Conservation (phyloP, 2,113 vertebrate species). For the Antigone vipio region DNA sequence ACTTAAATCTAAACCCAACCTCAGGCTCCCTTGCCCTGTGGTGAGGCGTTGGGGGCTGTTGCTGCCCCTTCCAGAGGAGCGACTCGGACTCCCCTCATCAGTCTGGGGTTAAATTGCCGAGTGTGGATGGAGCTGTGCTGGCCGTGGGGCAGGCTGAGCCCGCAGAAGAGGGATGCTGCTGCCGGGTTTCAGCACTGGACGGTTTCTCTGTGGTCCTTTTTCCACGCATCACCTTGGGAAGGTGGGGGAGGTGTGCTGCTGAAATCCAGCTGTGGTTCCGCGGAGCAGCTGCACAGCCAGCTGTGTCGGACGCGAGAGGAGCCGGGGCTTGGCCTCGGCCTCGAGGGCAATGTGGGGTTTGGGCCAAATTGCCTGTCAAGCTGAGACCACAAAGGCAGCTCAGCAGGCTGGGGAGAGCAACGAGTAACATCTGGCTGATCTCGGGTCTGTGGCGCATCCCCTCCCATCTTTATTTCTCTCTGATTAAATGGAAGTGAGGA, state of each 20-base stretch:
- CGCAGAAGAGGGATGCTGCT: not conserved
- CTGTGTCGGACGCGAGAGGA: not conserved
- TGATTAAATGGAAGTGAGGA: not conserved
- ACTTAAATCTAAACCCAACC: not conserved
- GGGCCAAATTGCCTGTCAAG: not conserved
- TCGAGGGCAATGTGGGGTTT: not conserved
- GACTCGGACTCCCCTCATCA: fast-evolving
- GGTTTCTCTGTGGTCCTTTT: not conserved
- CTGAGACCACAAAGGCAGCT: not conserved
- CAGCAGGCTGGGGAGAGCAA: not conserved
- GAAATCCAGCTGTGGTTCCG: not conserved
- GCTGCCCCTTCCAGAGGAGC: not conserved
- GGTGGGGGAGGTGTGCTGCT: not conserved
- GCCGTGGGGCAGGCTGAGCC: not conserved
- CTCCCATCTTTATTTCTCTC: not conserved
- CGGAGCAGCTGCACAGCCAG: not conserved
- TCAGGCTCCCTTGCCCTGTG: not conserved
- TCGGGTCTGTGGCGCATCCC: not conserved
- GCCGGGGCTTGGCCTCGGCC: not conserved
- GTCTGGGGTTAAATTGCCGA: not conserved
- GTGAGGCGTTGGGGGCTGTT: not conserved
- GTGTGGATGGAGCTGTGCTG: not conserved
- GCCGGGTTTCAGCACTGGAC: fast-evolving
- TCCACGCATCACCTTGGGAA: fast-evolving
- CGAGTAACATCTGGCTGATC: not conserved